Evolutionary conservation across 2,888 invertebrate species (phyloP).

Genomic region (Malachius bipustulatus): DNA sequence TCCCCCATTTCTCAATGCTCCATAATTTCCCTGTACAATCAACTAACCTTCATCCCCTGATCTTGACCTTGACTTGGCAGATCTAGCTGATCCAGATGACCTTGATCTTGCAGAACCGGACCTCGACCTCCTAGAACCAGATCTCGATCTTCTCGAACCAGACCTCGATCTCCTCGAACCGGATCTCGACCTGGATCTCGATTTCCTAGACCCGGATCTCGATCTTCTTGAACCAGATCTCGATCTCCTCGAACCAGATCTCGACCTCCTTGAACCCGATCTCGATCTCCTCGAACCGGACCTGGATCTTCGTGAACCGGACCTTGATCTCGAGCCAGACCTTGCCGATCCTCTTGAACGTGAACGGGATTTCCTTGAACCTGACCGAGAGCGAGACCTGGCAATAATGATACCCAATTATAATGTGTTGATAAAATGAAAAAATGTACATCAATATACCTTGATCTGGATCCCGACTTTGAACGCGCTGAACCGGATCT

Average conservation of each 20-base stretch:
- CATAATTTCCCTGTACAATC: no score
- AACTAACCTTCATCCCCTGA: constrained; percentile 15
- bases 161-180: constrained; percentile 24
- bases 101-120: constrained; percentile 23
- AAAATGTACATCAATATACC: no score
- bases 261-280: constrained; percentile 22
- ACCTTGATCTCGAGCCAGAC: constrained; percentile 20
- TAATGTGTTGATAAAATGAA: no score
- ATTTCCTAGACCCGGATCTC: constrained; percentile 24
- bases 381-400: constrained; percentile 22
- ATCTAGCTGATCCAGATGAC: constrained; percentile 21
- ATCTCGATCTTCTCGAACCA: constrained; percentile 23
- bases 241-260: constrained; percentile 25
- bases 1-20: no score
- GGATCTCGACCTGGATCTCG: constrained; percentile 24
- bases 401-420: no score
- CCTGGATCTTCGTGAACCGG: constrained; percentile 21
- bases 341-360: constrained; percentile 18
- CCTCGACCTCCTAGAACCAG: constrained; percentile 20
- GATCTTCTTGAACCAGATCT: constrained; percentile 19
- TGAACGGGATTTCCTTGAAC: constrained; percentile 23
- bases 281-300: constrained; percentile 21
- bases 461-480: constrained; percentile 22
- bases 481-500: constrained; percentile 24
- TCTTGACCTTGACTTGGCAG: constrained; percentile 23